Percentiles rank a stretch among this genome's conserved stretches.
These are phyloP conservation scores for Cerastoderma edule DNA, from an alignment of 2,888 invertebrate genomes.

Conservation along the genomic window DNA sequence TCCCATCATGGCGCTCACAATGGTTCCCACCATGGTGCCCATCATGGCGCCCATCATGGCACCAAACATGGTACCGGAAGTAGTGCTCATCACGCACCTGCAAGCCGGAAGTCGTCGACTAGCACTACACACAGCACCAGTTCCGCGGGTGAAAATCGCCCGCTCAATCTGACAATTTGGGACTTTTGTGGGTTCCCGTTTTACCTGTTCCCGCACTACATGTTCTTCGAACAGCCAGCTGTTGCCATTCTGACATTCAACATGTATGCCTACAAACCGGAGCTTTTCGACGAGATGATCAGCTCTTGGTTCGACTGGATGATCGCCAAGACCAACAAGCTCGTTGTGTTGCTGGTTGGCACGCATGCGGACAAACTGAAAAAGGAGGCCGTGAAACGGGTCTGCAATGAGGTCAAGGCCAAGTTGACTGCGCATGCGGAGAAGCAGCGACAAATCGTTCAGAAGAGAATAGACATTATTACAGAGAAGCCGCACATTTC, in stretches of 20 bases:
- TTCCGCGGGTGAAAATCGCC: constrained; percentile 29
- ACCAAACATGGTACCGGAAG: too few species aligned
- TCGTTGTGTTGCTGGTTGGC: constrained; percentile 79
- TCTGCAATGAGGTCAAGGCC: constrained; percentile 65
- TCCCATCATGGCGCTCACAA: too few species aligned
- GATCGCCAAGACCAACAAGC: constrained; percentile 79
- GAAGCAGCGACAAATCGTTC: constrained; percentile 66
- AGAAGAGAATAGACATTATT: constrained; percentile 76
- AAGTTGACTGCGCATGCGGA: constrained; percentile 67
- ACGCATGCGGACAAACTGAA: constrained; percentile 78
- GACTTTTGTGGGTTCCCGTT: constrained; percentile 80
- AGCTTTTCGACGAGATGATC: constrained; percentile 75
- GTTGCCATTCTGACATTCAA: constrained; percentile 80
- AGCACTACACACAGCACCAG: too few species aligned
- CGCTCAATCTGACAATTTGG: constrained; percentile 76
- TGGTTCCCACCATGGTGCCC: too few species aligned
- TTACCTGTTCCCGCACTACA: constrained; percentile 77
- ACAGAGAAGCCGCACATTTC: constrained; percentile 78
- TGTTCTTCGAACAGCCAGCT: constrained; percentile 79
- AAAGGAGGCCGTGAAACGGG: constrained; percentile 51
- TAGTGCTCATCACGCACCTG: too few species aligned
- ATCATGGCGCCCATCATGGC: too few species aligned
- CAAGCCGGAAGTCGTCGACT: too few species aligned
- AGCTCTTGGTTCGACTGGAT: constrained; percentile 82
- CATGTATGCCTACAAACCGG: constrained; percentile 75